Conservation (phyloP, 2,888 invertebrate genomes). For the Lithodes maja region DNA sequence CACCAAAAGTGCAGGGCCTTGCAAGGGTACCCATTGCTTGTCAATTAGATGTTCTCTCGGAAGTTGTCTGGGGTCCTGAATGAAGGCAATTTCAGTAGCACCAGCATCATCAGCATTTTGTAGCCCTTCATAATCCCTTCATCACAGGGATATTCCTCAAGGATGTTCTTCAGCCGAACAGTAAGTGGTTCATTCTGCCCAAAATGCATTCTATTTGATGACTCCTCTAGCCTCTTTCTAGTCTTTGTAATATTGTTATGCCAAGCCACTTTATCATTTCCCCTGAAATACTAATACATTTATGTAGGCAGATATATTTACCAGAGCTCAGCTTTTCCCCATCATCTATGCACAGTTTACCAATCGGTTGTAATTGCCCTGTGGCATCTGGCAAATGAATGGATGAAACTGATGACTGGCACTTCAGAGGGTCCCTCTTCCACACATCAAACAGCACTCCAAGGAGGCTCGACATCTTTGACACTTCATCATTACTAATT, state of each 20-base stretch:
- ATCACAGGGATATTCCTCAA: slow-evolving; percentile 49
- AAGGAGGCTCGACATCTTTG: slow-evolving; percentile 35
- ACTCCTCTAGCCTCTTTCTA: slow-evolving; percentile 28
- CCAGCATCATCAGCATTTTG: slow-evolving; percentile 60
- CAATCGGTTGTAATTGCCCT: slow-evolving; percentile 4
- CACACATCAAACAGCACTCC: slow-evolving; percentile 15
- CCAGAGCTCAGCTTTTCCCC: slow-evolving; percentile 26
- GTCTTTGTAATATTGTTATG: slow-evolving; percentile 28
- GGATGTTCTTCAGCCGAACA: slow-evolving; percentile 38
- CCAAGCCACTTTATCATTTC: too few species aligned
- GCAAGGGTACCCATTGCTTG: slow-evolving; percentile 23
- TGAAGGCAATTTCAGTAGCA: slow-evolving; percentile 44
- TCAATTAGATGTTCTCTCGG: slow-evolving; percentile 39
- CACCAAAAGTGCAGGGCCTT: slow-evolving; percentile 41
- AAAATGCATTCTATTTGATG: slow-evolving; percentile 34
- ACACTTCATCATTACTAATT: slow-evolving; percentile 20
- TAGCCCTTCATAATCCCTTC: slow-evolving; percentile 49
- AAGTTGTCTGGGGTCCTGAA: slow-evolving; percentile 31
- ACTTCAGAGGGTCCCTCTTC: neutral
- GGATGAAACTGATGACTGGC: neutral
- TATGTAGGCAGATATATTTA: slow-evolving; percentile 17
- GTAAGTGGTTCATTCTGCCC: slow-evolving; percentile 48
- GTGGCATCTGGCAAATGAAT: slow-evolving; percentile 43
- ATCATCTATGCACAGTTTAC: slow-evolving; percentile 36
- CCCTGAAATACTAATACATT: too few species aligned